Percentiles rank a stretch among this genome's conserved stretches.
These are phyloP conservation scores for Gymnobelideus leadbeateri DNA, from an alignment of 2,113 vertebrate species.

Conservation along the genomic window DNA sequence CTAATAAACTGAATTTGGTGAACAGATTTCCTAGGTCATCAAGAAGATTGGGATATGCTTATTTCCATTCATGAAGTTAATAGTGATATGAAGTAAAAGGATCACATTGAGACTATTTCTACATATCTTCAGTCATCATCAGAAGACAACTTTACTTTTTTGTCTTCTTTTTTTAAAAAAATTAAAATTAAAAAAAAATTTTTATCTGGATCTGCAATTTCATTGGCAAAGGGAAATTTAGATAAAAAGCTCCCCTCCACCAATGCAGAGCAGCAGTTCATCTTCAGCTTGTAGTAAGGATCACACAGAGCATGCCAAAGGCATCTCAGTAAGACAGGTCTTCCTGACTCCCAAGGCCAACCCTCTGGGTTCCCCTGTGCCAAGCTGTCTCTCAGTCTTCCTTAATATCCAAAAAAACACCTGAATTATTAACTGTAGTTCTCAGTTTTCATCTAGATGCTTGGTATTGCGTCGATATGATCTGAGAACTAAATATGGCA, in stretches of 20 bases:
- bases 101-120: background rate
- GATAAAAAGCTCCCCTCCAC: background rate
- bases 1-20: fast-evolving
- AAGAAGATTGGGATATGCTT: background rate
- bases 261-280: background rate
- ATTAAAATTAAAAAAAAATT: background rate
- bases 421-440: no score
- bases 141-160: background rate
- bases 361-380: background rate
- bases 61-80: background rate
- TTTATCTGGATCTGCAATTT: background rate
- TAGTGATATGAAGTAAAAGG: background rate
- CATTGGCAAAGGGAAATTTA: background rate
- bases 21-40: fast-evolving
- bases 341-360: background rate
- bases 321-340: background rate
- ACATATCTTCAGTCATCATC: background rate
- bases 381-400: background rate
- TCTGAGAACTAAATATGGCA: background rate
- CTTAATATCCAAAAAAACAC: background rate
- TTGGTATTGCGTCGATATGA: background rate
- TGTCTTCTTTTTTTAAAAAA: background rate
- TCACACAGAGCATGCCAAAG: background rate
- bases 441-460: background rate
- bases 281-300: background rate